These are phyloP conservation scores for Frieseomelitta varia DNA, from an alignment of 1,140 invertebrate species.

Conservation along the genomic window DNA sequence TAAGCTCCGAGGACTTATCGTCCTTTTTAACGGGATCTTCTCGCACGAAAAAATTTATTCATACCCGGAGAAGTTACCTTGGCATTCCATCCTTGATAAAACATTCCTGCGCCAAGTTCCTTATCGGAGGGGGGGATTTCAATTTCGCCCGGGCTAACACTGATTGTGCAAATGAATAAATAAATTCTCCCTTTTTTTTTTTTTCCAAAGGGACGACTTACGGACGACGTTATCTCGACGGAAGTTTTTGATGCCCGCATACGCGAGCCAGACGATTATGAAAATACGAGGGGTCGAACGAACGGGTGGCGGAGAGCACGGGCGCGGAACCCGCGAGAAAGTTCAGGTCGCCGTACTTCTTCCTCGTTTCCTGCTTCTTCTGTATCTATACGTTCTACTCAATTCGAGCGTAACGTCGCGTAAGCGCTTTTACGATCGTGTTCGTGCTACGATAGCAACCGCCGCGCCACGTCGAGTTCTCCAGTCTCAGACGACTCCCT, in stretches of 20 bases:
- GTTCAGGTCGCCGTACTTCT: constrained; percentile 43
- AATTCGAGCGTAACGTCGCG: constrained; percentile 69
- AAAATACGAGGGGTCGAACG: constrained; percentile 40
- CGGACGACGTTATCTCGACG: not conserved
- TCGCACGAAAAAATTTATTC: constrained; percentile 8
- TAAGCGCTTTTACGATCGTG: constrained; percentile 71
- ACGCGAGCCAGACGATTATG: constrained; percentile 26
- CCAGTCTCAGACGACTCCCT: constrained; percentile 50
- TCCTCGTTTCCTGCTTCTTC: constrained; percentile 52
- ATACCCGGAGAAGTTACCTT: not conserved
- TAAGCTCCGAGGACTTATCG: constrained; percentile 2
- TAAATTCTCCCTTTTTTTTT: not conserved
- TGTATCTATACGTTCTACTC: constrained; percentile 61
- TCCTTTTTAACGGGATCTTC: not conserved
- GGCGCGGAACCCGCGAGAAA: constrained; percentile 43
- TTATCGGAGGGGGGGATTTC: not conserved
- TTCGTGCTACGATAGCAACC: constrained; percentile 65
- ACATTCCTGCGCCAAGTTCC: constrained; percentile 2
- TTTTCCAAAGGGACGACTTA: not conserved
- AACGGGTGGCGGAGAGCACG: constrained; percentile 12
- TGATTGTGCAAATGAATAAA: constrained; percentile 26
- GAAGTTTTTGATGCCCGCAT: constrained; percentile 40
- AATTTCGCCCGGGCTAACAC: not conserved
- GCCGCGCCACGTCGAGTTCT: constrained; percentile 45
- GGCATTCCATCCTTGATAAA: constrained; percentile 8